Evolutionary conservation across 2,797 vertebrate species (phyloP).

Genomic region (Acropternis orthonyx): DNA sequence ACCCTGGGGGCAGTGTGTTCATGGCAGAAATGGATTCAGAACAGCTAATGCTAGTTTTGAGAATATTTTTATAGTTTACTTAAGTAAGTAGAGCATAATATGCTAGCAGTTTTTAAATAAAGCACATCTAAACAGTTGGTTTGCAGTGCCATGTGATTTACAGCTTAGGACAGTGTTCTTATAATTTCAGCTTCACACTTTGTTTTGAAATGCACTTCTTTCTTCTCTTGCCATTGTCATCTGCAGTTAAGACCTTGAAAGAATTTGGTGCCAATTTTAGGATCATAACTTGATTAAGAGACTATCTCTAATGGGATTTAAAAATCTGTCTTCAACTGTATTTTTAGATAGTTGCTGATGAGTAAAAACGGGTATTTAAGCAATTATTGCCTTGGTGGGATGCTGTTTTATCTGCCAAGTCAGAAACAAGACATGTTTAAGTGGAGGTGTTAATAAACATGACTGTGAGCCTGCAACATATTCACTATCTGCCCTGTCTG

Average conservation of each 20-base stretch:
- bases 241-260: neutral
- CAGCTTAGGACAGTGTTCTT: neutral
- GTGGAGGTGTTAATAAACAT: neutral
- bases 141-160: neutral
- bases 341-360: neutral
- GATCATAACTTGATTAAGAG: neutral
- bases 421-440: neutral
- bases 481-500: neutral
- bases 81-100: constrained; percentile 26
- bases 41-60: constrained; percentile 40
- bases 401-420: neutral
- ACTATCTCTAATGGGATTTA: neutral
- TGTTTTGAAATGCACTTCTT: neutral
- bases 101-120: constrained; percentile 34
- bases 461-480: neutral
- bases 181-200: neutral
- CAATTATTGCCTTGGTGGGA: neutral
- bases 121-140: neutral
- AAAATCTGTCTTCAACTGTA: neutral
- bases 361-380: neutral
- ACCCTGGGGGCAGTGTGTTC: constrained; percentile 67
- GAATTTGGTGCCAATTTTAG: neutral
- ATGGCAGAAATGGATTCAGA: constrained; percentile 71
- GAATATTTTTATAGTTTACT: constrained; percentile 45
- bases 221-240: neutral